Base-by-base conservation (phyloP, 2,113 vertebrate genomes). In the Coryphaenoides rupestris region DNA sequence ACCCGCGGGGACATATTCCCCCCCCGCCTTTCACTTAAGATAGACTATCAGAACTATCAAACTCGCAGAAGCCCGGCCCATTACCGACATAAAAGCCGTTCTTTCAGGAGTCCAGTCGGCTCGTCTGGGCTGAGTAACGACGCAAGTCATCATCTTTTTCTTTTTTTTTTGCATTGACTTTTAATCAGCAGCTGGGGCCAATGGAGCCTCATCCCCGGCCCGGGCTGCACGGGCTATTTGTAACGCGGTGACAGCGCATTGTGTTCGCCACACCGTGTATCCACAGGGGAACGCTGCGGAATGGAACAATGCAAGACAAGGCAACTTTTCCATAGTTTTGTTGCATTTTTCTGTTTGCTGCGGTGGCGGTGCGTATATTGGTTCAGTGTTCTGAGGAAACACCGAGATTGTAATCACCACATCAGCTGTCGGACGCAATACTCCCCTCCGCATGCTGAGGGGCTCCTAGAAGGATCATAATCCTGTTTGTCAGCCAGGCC, bases 11-110 rank as follows among this genome's bases (percentile, higher is more conserved):
- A 76, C 21, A 65, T 57, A 72, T 69, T n/a, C n/a, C n/a, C n/a
- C n/a, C 65, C 71, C 70, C 71, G 69, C 65, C 69, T 63, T 66
- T 79, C 80, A 40, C 13, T 40, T 40, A 2, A 74, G 23, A 63
- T 52, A 62, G 72, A 73, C 65, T 66, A 76, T 73, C 82, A 70
- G 58, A 70, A 72, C 59, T 33, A 81, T 82, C 74, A 81, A 65
- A 73, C 69, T 62, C 21, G 45, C n/a, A n/a, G 60, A 46, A 55
- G 49, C 49, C 57, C 71, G 21, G 54, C 66, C 63, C 23, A 40
- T 66, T 62, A 58, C 66, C 9, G 33, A 72, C 45, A 47, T 70
- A 49, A 49, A 7, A 26, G 56, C n/a, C 55, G 60, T n/a, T 63
- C 28, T 33, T 50, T 15, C 56, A 4, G 3, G 55, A 74, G 70